These are phyloP conservation scores for Phallusia fumigata DNA, from an alignment of 23 tunicate genomes.

Conservation along the genomic window DNA sequence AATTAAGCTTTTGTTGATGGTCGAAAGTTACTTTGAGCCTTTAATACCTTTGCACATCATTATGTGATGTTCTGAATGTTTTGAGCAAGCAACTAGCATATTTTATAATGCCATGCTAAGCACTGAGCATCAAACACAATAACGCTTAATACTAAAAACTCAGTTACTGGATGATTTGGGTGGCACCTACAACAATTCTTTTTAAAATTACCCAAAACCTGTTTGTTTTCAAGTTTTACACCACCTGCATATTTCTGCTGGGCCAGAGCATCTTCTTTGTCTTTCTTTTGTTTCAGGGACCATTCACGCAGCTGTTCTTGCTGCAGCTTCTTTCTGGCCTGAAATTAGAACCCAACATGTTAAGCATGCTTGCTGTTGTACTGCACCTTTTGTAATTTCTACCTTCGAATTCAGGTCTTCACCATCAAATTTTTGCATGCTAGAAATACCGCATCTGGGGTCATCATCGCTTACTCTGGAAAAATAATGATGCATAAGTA, in stretches of 20 bases:
- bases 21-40: no score
- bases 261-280: constrained; percentile 71
- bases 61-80: no score
- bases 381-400: background rate
- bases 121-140: no score
- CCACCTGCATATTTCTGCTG: constrained; percentile 85
- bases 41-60: no score
- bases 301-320: constrained; percentile 86
- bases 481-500: background rate
- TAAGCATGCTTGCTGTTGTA: background rate
- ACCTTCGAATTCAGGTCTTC: constrained; percentile 83
- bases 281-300: constrained; percentile 80
- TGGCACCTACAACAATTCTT: background rate
- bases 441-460: constrained; percentile 88
- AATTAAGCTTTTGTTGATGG: no score
- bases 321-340: constrained; percentile 74
- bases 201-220: background rate
- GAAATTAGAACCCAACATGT: background rate
- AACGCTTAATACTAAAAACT: no score
- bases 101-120: no score
- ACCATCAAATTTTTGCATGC: constrained; percentile 95
- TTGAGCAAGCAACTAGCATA: no score
- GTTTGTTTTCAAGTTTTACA: background rate
- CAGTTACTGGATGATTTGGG: no score
- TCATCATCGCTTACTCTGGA: constrained; percentile 87